Evolutionary conservation across 92 coral and sea anemone species (phyloP).

Genomic region (Umimayanthus chanpuru): DNA sequence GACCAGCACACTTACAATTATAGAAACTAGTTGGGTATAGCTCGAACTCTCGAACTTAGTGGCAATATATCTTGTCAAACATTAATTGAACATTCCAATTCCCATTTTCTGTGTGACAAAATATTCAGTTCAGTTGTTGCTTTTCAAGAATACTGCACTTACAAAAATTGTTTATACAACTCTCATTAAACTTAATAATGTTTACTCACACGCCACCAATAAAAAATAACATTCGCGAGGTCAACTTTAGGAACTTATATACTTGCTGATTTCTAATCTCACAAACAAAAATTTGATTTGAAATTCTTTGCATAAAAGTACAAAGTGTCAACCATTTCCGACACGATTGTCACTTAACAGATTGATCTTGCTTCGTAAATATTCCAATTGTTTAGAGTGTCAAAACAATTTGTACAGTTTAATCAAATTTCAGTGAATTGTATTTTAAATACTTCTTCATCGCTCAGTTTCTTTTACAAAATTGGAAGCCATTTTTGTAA

Average conservation of each 20-base stretch:
- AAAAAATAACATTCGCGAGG: neutral
- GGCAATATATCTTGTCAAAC: too few species aligned
- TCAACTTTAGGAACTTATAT: neutral
- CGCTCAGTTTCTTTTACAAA: neutral
- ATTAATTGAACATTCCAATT: too few species aligned
- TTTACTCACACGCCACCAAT: neutral
- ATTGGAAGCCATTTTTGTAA: neutral
- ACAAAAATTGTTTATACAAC: neutral
- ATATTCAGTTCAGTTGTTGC: too few species aligned
- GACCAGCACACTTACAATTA: too few species aligned
- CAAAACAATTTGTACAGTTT: neutral
- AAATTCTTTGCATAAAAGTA: neutral
- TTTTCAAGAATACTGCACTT: neutral
- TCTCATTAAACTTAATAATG: too few species aligned
- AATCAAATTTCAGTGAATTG: constrained; percentile 25
- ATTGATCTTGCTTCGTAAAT: neutral
- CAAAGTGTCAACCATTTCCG: neutral
- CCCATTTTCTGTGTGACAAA: too few species aligned
- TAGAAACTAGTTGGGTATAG: neutral
- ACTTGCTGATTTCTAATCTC: neutral
- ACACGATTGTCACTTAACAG: neutral
- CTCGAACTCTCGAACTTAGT: neutral
- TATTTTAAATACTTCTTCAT: neutral
- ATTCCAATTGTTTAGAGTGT: neutral
- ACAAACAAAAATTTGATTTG: neutral